Conservation (phyloP, 2,797 vertebrate species). For the Liparis tanakae region DNA sequence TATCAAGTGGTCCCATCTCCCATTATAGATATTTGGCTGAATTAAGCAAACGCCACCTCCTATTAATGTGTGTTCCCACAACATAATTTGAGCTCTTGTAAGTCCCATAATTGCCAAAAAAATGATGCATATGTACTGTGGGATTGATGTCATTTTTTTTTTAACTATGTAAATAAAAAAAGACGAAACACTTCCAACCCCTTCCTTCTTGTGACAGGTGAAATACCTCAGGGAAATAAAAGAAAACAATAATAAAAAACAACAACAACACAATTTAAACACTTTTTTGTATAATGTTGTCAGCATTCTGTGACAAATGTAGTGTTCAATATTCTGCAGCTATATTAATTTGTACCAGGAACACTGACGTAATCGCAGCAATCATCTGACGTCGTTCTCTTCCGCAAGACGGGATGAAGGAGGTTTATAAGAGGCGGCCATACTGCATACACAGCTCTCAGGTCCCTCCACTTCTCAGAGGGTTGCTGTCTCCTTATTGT, state of each 20-base stretch:
- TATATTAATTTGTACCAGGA: constrained; percentile 5
- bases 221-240: constrained; percentile 6
- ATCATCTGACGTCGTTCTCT: constrained; percentile 12
- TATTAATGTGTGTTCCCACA: not conserved
- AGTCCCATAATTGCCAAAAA: not conserved
- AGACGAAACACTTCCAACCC: constrained; percentile 13
- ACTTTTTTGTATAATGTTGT: not conserved
- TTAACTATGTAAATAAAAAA: constrained; percentile 9
- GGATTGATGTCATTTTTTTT: no score
- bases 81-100: not conserved
- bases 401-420: constrained; percentile 10
- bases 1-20: constrained; percentile 15
- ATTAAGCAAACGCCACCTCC: constrained; percentile 4
- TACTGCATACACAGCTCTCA: constrained; percentile 22
- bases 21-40: constrained; percentile 16
- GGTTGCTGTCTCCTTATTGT: constrained; percentile 50
- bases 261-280: not conserved
- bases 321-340: constrained; percentile 2
- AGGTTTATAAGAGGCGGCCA: constrained; percentile 19
- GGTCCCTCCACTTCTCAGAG: constrained; percentile 37
- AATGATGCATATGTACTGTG: not conserved
- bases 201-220: constrained; percentile 5
- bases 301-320: not conserved
- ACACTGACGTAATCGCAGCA: constrained; percentile 9
- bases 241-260: not conserved